A percentile compares a stretch with the other conserved stretches of the same genome.
These are phyloP conservation scores for Chrysogorgia sp. DNA, from an alignment of 92 coral and sea anemone genomes.

Conservation along the genomic window DNA sequence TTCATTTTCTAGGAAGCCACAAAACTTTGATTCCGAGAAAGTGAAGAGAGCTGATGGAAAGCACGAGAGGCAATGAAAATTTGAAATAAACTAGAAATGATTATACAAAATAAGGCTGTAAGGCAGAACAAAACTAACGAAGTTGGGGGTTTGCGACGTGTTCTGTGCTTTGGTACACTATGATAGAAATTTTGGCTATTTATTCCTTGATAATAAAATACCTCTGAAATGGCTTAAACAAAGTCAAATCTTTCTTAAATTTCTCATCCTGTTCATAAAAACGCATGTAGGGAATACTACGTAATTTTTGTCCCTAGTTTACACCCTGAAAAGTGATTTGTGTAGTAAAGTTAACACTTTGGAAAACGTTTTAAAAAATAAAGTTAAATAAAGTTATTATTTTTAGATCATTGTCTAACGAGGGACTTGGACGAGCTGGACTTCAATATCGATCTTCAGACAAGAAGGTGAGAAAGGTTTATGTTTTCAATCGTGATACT, in stretches of 20 bases:
- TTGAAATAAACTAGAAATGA: too few species aligned
- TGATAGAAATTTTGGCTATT: too few species aligned
- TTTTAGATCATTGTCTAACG: constrained; percentile 77
- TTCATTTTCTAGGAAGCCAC: constrained; percentile 65
- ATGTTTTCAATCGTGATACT: neutral
- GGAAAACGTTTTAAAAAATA: neutral
- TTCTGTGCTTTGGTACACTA: too few species aligned
- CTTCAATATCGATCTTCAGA: constrained; percentile 84
- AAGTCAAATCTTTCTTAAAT: too few species aligned
- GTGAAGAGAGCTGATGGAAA: constrained; percentile 76
- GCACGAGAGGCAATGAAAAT: constrained; percentile 73
- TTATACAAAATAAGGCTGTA: neutral
- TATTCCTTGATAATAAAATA: too few species aligned
- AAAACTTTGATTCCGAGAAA: constrained; percentile 73
- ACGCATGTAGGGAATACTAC: neutral
- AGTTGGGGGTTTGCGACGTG: neutral
- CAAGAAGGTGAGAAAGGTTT: constrained; percentile 45
- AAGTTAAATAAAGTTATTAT: neutral
- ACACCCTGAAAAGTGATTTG: neutral
- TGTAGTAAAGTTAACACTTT: neutral
- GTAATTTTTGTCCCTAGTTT: neutral
- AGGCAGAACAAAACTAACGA: neutral
- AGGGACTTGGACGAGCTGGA: constrained; percentile 94
- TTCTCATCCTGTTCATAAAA: too few species aligned
- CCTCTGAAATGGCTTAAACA: too few species aligned